Percentiles rank a stretch among this genome's conserved stretches.
Evolutionary conservation across 2,888 invertebrate genomes (phyloP).

Genomic region (Geophilus truncorum): DNA sequence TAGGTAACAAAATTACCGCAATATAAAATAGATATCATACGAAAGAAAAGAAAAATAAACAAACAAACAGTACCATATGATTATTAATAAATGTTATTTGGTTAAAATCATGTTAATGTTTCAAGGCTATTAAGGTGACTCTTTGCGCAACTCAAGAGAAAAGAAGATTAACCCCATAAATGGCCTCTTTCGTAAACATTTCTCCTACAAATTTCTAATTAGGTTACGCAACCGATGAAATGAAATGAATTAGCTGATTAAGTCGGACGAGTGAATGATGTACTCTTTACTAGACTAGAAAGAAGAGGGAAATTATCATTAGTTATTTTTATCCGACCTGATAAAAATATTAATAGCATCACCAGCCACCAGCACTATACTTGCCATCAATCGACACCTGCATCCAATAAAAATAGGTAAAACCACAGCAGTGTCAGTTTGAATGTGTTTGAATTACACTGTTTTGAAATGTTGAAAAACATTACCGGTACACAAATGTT

Average conservation of each 20-base stretch:
- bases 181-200: background rate
- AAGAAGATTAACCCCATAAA: constrained; percentile 20
- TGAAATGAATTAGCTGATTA: background rate
- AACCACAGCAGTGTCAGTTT: too few species aligned
- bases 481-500: background rate
- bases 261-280: background rate
- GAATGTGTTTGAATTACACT: too few species aligned
- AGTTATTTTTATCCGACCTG: background rate
- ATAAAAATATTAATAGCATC: background rate
- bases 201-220: background rate
- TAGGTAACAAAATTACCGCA: too few species aligned
- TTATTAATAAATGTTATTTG: too few species aligned
- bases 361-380: too few species aligned
- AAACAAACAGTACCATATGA: too few species aligned
- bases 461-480: background rate
- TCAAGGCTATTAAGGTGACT: background rate
- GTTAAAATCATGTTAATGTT: background rate
- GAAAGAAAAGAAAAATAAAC: background rate
- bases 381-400: background rate
- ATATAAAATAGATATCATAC: background rate
- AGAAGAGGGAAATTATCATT: background rate
- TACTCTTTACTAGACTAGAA: background rate
- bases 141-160: background rate
- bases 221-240: background rate
- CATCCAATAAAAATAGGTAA: background rate